These are phyloP conservation scores for Myiotriccus ornatus DNA, from an alignment of 2,797 vertebrate species.

Conservation along the genomic window DNA sequence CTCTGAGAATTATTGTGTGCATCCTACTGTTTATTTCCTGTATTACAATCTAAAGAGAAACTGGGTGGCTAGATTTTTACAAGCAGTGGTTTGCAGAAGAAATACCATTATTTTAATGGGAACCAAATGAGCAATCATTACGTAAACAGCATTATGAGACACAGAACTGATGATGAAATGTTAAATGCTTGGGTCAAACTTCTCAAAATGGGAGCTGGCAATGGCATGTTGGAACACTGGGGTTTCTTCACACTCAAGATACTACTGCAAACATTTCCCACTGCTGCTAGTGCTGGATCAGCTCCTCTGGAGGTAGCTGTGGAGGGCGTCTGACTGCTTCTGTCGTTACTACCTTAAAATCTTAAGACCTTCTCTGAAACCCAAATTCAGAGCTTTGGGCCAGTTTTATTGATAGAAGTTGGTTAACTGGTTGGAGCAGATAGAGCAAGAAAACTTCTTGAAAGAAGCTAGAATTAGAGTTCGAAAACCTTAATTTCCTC, in stretches of 20 bases:
- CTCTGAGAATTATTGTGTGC: neutral
- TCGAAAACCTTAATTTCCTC: constrained; percentile 1
- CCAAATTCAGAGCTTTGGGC: neutral
- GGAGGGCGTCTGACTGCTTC: neutral
- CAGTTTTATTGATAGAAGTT: constrained; percentile 1
- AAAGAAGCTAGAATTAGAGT: neutral
- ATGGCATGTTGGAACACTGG: neutral
- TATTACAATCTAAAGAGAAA: neutral
- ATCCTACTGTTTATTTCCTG: neutral
- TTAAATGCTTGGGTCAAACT: constrained; percentile 64
- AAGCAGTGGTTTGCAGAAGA: constrained; percentile 68
- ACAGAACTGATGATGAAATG: constrained; percentile 60
- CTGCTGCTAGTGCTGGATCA: neutral
- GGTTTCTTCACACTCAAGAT: neutral
- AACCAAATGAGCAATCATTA: constrained; percentile 69
- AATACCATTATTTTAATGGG: constrained; percentile 70
- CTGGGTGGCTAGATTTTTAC: constrained; percentile 45
- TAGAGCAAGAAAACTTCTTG: neutral
- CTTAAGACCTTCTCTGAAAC: constrained; percentile 4
- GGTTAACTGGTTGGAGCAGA: neutral
- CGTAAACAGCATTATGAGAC: constrained; percentile 52
- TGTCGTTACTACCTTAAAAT: neutral
- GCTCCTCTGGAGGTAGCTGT: neutral
- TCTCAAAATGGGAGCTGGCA: constrained; percentile 64
- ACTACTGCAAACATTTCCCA: neutral